Percentiles rank a stretch among this genome's conserved stretches.
Evolutionary conservation across 1,140 invertebrate genomes (phyloP).

Genomic region (Parasteatoda tepidariorum): DNA sequence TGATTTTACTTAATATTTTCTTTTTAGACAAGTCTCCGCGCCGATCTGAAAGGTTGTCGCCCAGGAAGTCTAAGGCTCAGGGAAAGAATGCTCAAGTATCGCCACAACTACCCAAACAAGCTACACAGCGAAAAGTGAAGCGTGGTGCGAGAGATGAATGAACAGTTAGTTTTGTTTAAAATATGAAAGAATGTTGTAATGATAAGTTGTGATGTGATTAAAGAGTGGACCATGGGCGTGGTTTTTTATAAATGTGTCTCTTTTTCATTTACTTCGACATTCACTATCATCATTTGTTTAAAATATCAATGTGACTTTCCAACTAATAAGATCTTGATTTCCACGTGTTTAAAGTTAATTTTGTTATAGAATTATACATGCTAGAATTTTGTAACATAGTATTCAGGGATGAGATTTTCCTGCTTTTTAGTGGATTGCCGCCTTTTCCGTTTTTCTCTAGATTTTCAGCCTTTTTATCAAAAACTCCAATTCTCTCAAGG

Average conservation of each 20-base stretch:
- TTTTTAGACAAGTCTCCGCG: slow-evolving; percentile 23
- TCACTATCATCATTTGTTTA: too few species aligned
- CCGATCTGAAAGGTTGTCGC: slow-evolving; percentile 9
- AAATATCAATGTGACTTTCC: too few species aligned
- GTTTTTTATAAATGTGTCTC: neutral
- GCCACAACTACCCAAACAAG: slow-evolving; percentile 23
- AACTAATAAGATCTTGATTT: too few species aligned
- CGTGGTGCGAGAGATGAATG: slow-evolving; percentile 26
- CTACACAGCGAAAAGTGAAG: slow-evolving; percentile 7
- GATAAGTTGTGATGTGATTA: neutral
- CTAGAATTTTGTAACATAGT: too few species aligned
- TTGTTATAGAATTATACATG: too few species aligned
- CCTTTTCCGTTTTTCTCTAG: too few species aligned
- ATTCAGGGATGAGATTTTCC: too few species aligned
- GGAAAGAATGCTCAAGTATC: slow-evolving; percentile 29
- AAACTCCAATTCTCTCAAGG: too few species aligned
- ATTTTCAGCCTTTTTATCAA: too few species aligned
- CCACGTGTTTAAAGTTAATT: too few species aligned
- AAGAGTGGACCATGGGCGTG: neutral
- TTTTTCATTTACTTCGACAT: too few species aligned
- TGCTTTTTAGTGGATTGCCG: too few species aligned
- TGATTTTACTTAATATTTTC: neutral
- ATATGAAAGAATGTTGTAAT: neutral
- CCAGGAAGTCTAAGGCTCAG: slow-evolving; percentile 19
- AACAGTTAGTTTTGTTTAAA: neutral